Evolutionary conservation across 2,888 invertebrate species (phyloP).

Genomic region (Drosophila gaucha): DNA sequence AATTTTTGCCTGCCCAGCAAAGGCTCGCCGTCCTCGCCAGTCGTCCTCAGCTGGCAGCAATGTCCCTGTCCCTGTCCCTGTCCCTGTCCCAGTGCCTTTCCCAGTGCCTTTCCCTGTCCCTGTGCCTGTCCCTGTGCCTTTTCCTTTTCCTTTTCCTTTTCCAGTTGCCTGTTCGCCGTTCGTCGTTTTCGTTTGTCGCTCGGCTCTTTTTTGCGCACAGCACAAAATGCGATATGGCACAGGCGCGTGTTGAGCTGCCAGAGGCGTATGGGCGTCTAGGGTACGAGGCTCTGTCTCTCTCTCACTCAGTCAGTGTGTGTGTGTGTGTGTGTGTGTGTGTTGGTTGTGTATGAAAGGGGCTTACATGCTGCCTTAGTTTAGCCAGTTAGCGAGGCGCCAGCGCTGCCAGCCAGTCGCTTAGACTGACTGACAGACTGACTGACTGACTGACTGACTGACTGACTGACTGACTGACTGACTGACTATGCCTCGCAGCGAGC

Average conservation of each 20-base stretch:
- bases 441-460: slow-evolving; percentile 32
- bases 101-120: slow-evolving; percentile 6
- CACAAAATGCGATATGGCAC: slow-evolving; percentile 75
- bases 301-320: background rate
- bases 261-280: slow-evolving; percentile 36
- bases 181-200: slow-evolving; percentile 48
- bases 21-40: slow-evolving; percentile 37
- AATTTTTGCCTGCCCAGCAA: slow-evolving; percentile 43
- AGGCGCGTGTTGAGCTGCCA: slow-evolving; percentile 65
- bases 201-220: slow-evolving; percentile 76
- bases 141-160: slow-evolving; percentile 11
- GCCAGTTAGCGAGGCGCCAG: slow-evolving; percentile 76
- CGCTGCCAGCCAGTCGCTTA: slow-evolving; percentile 41
- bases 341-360: slow-evolving; percentile 3
- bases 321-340: slow-evolving; percentile 8
- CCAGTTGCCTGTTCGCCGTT: slow-evolving; percentile 34
- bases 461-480: slow-evolving; percentile 28
- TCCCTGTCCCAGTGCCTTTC: background rate
- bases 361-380: slow-evolving; percentile 46
- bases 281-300: slow-evolving; percentile 6
- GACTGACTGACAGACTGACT: slow-evolving; percentile 22
- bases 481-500: no score
- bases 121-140: slow-evolving; percentile 10
- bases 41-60: slow-evolving; percentile 30
- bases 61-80: slow-evolving; percentile 32